These are phyloP conservation scores for Opisthocomus hoazin DNA, from an alignment of 2,113 vertebrate species.

Conservation along the genomic window DNA sequence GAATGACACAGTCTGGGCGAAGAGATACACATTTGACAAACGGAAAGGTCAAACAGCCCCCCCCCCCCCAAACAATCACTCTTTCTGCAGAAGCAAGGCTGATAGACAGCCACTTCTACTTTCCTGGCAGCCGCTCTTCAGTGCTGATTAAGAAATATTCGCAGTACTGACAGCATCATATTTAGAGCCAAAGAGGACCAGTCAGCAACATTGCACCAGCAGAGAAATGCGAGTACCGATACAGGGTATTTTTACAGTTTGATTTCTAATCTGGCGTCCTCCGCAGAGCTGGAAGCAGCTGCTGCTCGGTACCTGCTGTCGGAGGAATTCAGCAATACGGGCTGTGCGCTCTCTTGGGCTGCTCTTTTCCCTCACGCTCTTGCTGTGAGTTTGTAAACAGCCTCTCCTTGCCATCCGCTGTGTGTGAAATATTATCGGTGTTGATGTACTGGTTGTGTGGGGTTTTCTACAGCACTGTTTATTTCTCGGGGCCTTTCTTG, in stretches of 20 bases:
- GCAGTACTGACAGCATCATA: constrained; percentile 51
- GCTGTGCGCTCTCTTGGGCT: neutral
- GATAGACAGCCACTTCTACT: constrained; percentile 50
- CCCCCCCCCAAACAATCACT: neutral
- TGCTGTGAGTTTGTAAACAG: neutral
- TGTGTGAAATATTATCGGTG: neutral
- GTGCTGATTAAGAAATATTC: constrained; percentile 62
- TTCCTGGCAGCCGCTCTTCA: constrained; percentile 49
- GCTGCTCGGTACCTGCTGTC: neutral
- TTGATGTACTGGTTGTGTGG: neutral
- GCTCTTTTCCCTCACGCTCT: neutral
- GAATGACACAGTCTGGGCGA: constrained; percentile 18
- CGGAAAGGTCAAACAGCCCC: constrained; percentile 27
- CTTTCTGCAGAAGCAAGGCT: constrained; percentile 32
- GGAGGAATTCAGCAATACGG: neutral
- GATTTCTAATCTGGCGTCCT: neutral
- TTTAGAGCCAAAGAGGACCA: constrained; percentile 33
- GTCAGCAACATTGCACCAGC: neutral
- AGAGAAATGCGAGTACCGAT: neutral
- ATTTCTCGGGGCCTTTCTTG: neutral
- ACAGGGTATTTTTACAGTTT: neutral
- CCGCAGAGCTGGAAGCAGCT: neutral
- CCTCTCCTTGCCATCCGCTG: neutral
- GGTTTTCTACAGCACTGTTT: constrained; percentile 1
- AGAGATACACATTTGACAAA: constrained; percentile 43